phyloP scores from a whole-genome alignment of 2,797 vertebrate genomes.

The Sebastes nivosus region DNA sequence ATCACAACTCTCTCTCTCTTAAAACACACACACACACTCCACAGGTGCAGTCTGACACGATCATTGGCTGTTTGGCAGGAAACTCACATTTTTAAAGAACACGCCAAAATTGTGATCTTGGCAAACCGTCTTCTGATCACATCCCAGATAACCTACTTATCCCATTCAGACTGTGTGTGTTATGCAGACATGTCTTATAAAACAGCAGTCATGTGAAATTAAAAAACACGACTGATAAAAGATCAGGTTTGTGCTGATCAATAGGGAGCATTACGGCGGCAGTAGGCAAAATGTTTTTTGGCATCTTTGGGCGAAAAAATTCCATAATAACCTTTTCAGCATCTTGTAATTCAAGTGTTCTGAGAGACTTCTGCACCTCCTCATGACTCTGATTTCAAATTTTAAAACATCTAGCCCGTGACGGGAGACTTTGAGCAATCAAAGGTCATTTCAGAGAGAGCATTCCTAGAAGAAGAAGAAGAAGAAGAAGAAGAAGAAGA shows the following conservation, averaged over 20 bases:
- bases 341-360: too few species aligned
- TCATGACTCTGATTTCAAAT: too few species aligned
- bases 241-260: background rate
- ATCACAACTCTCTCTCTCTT: conserved; percentile 4
- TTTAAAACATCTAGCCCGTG: too few species aligned
- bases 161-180: background rate
- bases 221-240: conserved; percentile 1
- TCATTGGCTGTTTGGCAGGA: conserved; percentile 1
- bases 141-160: conserved; percentile 17
- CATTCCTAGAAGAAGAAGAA: too few species aligned
- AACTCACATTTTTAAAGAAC: conserved; percentile 15
- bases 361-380: too few species aligned
- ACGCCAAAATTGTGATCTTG: background rate
- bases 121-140: conserved; percentile 7
- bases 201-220: conserved; percentile 16
- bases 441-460: too few species aligned
- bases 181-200: background rate
- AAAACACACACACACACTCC: conserved; percentile 16
- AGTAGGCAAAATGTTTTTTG: too few species aligned
- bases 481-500: too few species aligned
- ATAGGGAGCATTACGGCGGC: background rate
- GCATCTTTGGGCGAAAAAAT: too few species aligned
- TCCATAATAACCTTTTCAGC: too few species aligned
- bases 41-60: conserved; percentile 31
- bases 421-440: too few species aligned